phyloP scores from a whole-genome alignment of 2,888 invertebrate genomes.

The Ormyrus pomaceus region DNA sequence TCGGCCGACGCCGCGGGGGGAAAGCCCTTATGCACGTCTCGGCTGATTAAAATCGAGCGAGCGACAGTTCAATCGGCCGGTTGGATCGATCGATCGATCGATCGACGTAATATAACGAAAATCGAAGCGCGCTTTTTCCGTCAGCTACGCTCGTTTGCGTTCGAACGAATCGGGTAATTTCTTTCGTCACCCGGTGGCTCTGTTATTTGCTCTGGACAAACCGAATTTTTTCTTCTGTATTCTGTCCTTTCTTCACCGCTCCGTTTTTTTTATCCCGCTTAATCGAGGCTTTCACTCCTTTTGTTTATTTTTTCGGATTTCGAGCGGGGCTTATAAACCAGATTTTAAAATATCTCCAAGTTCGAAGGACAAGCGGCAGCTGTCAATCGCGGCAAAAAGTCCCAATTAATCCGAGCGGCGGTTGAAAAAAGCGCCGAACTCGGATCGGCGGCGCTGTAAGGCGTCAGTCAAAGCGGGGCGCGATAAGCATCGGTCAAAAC shows the following conservation, averaged over 20 bases:
- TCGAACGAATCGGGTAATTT: slow-evolving; percentile 39
- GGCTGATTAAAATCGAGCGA: slow-evolving; percentile 37
- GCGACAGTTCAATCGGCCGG: slow-evolving; percentile 44
- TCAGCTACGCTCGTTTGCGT: not conserved
- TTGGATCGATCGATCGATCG: not conserved
- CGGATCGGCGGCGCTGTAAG: too few species aligned
- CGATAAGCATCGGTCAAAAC: too few species aligned
- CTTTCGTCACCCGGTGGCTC: slow-evolving; percentile 26
- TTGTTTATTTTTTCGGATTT: not conserved
- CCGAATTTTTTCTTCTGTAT: slow-evolving; percentile 15
- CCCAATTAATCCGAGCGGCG: too few species aligned
- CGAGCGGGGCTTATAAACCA: too few species aligned
- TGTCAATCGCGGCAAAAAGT: too few species aligned
- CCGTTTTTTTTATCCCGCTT: slow-evolving; percentile 4
- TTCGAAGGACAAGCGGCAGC: too few species aligned
- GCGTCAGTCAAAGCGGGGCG: too few species aligned
- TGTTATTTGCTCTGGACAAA: slow-evolving; percentile 11
- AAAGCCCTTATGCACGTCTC: slow-evolving; percentile 7
- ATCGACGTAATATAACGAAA: slow-evolving; percentile 41
- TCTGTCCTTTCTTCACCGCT: slow-evolving; percentile 20
- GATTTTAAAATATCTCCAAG: too few species aligned
- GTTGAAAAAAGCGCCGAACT: too few species aligned
- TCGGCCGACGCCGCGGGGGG: not conserved
- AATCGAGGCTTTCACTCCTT: slow-evolving; percentile 41
- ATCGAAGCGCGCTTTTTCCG: slow-evolving; percentile 23